Evolutionary conservation across 2,113 vertebrate genomes (phyloP).

Genomic region (Bothrops jararaca): DNA sequence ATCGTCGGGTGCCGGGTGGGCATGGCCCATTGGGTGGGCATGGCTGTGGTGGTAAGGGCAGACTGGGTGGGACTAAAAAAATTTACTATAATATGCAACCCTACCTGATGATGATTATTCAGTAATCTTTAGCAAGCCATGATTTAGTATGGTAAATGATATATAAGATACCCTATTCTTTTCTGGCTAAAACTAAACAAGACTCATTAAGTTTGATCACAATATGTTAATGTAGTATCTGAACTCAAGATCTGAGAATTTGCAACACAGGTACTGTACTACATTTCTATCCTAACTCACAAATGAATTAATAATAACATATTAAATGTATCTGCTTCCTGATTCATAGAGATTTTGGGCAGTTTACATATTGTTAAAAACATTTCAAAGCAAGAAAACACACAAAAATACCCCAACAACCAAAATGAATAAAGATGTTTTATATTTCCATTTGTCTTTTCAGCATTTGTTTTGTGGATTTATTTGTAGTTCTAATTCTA

Average conservation of each 20-base stretch:
- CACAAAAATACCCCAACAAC: no score
- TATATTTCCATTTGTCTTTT: no score
- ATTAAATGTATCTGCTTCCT: neutral
- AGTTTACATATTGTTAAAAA: neutral
- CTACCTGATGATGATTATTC: neutral
- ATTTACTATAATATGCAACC: neutral
- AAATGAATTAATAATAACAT: neutral
- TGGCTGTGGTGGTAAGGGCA: no score
- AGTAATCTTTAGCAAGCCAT: neutral
- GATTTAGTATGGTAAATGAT: neutral
- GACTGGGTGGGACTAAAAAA: neutral
- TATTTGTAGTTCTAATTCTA: no score
- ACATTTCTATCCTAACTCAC: neutral
- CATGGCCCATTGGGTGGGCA: no score
- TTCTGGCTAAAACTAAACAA: neutral
- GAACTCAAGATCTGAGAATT: neutral
- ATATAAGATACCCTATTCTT: neutral
- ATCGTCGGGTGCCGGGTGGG: no score
- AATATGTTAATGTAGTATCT: neutral
- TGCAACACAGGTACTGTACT: neutral
- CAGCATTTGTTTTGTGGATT: no score
- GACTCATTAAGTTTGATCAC: neutral
- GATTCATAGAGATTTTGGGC: neutral
- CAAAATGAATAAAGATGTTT: no score
- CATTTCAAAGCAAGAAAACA: neutral